Base-by-base conservation (phyloP, 23 tunicate species). In the Styela plicata region DNA sequence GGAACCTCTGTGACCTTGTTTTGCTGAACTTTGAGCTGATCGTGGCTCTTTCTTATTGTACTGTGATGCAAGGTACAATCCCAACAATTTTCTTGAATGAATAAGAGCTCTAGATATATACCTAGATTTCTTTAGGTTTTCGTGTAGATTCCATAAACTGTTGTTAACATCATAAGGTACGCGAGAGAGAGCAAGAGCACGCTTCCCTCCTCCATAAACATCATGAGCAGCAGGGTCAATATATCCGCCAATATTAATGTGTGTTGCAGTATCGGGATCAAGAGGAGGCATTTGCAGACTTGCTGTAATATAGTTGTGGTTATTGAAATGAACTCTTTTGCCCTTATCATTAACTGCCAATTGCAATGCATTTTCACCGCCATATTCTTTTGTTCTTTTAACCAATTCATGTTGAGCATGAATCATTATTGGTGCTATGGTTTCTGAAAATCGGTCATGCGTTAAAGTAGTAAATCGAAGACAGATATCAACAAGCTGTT, bases 161-260 rank as follows among this genome's bases (percentile, higher is more conserved):
- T 70, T 74, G 34, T 74, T 61, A 20, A 88, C 74, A 63, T 93
- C 89, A 81, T 85, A 88, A 3, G 98, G 98, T 16, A 93, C 98
- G 81, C 87, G 61, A 53, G 98, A 88, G 36, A 93, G 88, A 30
- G 93, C 89, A 10, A 93, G 70, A 35, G 98, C 98, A 44, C 87
- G 57, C 64, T 78, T 85, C 63, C 98, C 98, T 33, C 90, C 86
- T 52, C 36, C 93, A 44, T 93, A 93, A 3, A 93, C 87, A 69
- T 93, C 98, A 73, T 91, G 97, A 24, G 97, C 69, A 25, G 75
- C 86, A 1, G 97, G 97, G 52, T 91, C 97, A 63, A 91, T 86
- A 73, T 79, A 86, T 2, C 97, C 97, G 1, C 97, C 97, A 25
- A 91, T 85, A 34, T 79, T 85, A 0, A 91, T 63, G 21, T 57